Evolutionary conservation across 2,888 invertebrate genomes (phyloP).

Genomic region (Ichneumon xanthorius): DNA sequence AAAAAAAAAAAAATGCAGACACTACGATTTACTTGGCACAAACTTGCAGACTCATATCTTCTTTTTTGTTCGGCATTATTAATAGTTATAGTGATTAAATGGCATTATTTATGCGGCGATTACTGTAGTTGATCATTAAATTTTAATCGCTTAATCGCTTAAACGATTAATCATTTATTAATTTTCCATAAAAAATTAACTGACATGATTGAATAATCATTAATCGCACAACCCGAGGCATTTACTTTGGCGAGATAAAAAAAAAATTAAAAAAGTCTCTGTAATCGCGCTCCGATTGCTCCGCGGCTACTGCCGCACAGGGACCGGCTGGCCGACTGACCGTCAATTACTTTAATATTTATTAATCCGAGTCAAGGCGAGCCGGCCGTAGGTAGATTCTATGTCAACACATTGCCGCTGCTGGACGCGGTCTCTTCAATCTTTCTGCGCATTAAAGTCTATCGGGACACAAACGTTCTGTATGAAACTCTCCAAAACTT

Average conservation of each 20-base stretch:
- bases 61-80: too few relatives aligned
- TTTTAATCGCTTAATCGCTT: not conserved
- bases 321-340: constrained; percentile 56
- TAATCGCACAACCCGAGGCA: not conserved
- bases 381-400: constrained; percentile 39
- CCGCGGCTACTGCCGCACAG: too few relatives aligned
- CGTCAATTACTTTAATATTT: constrained; percentile 47
- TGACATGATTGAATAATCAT: too few relatives aligned
- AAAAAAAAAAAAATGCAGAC: too few relatives aligned
- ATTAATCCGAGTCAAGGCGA: constrained; percentile 70
- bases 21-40: too few relatives aligned
- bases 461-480: not conserved
- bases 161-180: not conserved
- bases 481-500: not conserved
- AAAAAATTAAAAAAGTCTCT: not conserved
- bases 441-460: constrained; percentile 9
- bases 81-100: too few relatives aligned
- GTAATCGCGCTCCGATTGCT: too few relatives aligned
- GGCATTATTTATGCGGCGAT: not conserved
- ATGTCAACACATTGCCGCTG: constrained; percentile 31
- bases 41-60: too few relatives aligned
- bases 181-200: too few relatives aligned
- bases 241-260: not conserved
- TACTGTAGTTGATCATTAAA: not conserved
- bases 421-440: constrained; percentile 44